A percentile compares a stretch with the other conserved stretches of the same genome.
These are phyloP conservation scores for Tylochromis polylepis DNA, from an alignment of 2,113 vertebrate species.

Conservation along the genomic window DNA sequence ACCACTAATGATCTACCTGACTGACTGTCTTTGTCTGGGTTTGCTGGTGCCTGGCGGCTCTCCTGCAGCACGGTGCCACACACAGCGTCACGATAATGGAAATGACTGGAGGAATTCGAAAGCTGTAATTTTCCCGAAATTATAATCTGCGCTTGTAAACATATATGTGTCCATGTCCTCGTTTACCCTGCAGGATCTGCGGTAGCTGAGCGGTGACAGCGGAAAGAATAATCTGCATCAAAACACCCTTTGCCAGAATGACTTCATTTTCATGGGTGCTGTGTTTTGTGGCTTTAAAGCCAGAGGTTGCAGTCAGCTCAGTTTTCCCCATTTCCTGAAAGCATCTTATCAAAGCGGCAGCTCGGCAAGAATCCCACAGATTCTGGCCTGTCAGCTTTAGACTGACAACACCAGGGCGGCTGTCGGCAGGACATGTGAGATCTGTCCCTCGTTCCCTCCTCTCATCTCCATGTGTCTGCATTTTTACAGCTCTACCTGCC, in stretches of 20 bases:
- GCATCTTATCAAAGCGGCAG: constrained; percentile 36
- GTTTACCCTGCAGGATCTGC: neutral
- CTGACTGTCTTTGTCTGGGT: constrained; percentile 41
- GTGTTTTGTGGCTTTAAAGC: constrained; percentile 26
- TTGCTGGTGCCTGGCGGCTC: constrained; percentile 32
- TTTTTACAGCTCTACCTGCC: constrained; percentile 9
- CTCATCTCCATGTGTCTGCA: constrained; percentile 57
- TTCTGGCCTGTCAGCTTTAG: constrained; percentile 36
- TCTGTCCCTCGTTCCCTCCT: constrained; percentile 25
- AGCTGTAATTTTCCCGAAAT: constrained; percentile 47
- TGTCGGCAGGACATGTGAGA: constrained; percentile 23
- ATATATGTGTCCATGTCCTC: neutral
- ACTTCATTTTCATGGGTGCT: constrained; percentile 19
- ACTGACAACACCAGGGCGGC: constrained; percentile 40
- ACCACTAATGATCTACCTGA: constrained; percentile 55
- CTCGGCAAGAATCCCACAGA: constrained; percentile 10
- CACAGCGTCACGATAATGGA: constrained; percentile 21
- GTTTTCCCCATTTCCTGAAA: constrained; percentile 29
- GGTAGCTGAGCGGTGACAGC: neutral
- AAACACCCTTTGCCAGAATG: neutral
- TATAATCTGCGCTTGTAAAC: constrained; percentile 24
- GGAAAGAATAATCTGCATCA: neutral
- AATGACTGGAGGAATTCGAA: neutral
- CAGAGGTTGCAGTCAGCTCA: constrained; percentile 16
- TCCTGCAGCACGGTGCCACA: constrained; percentile 32